phyloP scores from a whole-genome alignment of 2,888 invertebrate genomes.

The Limnephilus rhombicus region DNA sequence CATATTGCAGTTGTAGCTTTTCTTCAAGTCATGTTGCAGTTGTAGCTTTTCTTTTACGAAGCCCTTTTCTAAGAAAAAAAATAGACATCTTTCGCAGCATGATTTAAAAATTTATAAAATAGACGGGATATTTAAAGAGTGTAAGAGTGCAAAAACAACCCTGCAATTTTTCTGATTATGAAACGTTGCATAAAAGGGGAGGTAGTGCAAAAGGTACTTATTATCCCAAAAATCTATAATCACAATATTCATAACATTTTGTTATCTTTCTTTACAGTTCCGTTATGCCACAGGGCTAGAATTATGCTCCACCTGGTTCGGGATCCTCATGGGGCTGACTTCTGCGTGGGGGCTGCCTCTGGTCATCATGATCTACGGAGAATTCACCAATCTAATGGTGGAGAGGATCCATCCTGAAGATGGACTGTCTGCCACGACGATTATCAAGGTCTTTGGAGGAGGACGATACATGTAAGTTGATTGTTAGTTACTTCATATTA shows the following conservation, averaged over 20 bases:
- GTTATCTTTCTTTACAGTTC: conserved; percentile 70
- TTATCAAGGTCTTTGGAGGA: conserved; percentile 76
- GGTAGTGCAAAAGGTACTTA: too few relatives aligned
- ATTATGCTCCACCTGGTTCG: conserved; percentile 66
- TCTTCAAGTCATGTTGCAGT: too few relatives aligned
- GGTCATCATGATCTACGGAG: conserved; percentile 80
- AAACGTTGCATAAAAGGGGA: too few relatives aligned
- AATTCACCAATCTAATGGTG: conserved; percentile 80
- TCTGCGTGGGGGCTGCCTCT: conserved; percentile 76
- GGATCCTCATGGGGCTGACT: conserved; percentile 69
- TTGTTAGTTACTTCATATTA: neutral
- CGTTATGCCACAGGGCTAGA: conserved; percentile 73
- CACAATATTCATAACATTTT: neutral
- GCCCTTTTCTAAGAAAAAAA: too few relatives aligned
- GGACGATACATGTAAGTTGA: conserved; percentile 76
- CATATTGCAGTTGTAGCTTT: too few relatives aligned
- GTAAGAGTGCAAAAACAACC: too few relatives aligned
- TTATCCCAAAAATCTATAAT: too few relatives aligned
- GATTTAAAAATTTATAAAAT: too few relatives aligned
- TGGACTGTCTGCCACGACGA: conserved; percentile 70
- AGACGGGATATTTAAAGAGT: too few relatives aligned
- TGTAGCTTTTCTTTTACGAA: too few relatives aligned
- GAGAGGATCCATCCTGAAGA: conserved; percentile 75
- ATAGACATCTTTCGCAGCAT: too few relatives aligned
- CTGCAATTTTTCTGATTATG: too few relatives aligned